Evolutionary conservation across 1,140 invertebrate species (phyloP).

Genomic region (Eufriesea mexicana): DNA sequence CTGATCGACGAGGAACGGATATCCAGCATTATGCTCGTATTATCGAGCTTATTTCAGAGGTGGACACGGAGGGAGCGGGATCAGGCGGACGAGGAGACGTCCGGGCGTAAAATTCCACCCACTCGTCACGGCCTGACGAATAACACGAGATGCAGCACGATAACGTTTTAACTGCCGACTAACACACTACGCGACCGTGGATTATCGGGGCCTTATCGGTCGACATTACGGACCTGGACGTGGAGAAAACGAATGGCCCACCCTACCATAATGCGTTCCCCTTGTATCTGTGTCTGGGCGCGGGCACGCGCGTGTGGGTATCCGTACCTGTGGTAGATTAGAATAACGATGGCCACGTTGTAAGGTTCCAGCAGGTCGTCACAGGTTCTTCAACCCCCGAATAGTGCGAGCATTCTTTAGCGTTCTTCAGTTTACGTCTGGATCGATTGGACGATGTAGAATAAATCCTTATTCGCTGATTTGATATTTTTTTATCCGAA

Average conservation of each 20-base stretch:
- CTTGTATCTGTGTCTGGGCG: neutral
- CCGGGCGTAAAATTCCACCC: slow-evolving; percentile 65
- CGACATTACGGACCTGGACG: slow-evolving; percentile 56
- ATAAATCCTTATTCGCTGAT: neutral
- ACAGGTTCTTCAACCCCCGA: slow-evolving; percentile 34
- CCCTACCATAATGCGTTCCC: slow-evolving; percentile 58
- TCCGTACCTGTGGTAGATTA: slow-evolving; percentile 42
- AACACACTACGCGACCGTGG: slow-evolving; percentile 60
- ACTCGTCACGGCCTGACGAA: slow-evolving; percentile 68
- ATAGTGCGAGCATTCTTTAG: neutral
- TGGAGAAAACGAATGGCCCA: slow-evolving; percentile 58
- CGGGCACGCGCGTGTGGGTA: neutral
- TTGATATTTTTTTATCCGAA: too few species aligned
- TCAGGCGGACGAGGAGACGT: neutral
- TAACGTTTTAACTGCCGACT: slow-evolving; percentile 67
- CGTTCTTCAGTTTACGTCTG: neutral
- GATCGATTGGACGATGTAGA: neutral
- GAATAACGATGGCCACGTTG: slow-evolving; percentile 48
- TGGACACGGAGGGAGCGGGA: too few species aligned
- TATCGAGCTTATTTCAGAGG: slow-evolving; percentile 43
- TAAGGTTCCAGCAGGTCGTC: slow-evolving; percentile 17
- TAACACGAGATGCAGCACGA: slow-evolving; percentile 63
- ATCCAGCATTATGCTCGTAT: slow-evolving; percentile 32
- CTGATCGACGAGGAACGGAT: slow-evolving; percentile 14
- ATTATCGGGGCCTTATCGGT: slow-evolving; percentile 60